phyloP scores from a whole-genome alignment of 2,113 vertebrate genomes.

The human region GRCh38 chr5:149663501-149664000 shows the following conservation, averaged over 20 bases:
- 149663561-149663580: background rate
- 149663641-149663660: background rate
- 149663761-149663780: background rate
- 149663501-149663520: background rate
- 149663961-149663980: background rate
- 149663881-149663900: background rate
- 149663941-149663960: background rate
- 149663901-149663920: background rate
- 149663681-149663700: background rate
- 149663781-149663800: background rate
- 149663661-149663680: background rate
- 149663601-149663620: background rate
- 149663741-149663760: background rate
- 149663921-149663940: background rate
- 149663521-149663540: background rate
- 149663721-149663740: background rate
- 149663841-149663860: background rate
- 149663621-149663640: background rate
- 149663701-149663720: background rate
- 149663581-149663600: background rate
- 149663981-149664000: background rate
- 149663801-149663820: background rate
- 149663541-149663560: background rate
- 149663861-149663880: too few species aligned
- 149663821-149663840: background rate